Base-by-base conservation (phyloP, 2,888 invertebrate species). In the Cryptops parisi region DNA sequence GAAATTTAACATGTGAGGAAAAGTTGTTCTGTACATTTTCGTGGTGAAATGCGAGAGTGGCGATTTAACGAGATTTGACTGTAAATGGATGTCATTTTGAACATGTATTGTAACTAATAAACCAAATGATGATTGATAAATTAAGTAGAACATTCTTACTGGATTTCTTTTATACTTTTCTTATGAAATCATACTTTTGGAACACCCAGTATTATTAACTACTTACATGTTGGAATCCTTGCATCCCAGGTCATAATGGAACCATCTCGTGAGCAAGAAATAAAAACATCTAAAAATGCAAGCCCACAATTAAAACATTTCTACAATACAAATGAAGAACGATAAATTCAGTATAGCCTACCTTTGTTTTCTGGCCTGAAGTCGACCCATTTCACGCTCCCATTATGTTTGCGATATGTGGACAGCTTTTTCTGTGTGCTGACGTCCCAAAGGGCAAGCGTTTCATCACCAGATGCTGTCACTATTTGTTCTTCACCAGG, bases 381-480 rank as follows among this genome's bases (percentile, higher is more conserved):
- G 1, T 79, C 80, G 0, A 82, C 82, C 1, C 84, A 82, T 68
- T 88, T 88, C 0, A 91, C 83, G 15, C 88, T 88, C 54, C 82
- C 75, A 0, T 79, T 78, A 68, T 91, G 90, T 0, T 80, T 81
- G 48, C 77, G 74, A 67, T 87, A 90, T 2, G 61, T 59, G 5
- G 63, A 59, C 3, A 70, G 44, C 38, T 61, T 62, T 26, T 60
- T 51, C 22, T 70, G 66, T 2, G 68, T 65, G 2, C 60, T 21
- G 0, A 84, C 74, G 64, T 88, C 83, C 82, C 87, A 89, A 17
- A 91, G 71, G 54, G 78, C 75, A 0, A 84, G 82, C 0, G 82
- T 81, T 65, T 88, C 85, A 68, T 91, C 91, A 66, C 81, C 82
- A 44, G 89, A 86, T 0, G 82, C 89, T 3, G 88, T 89, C 1